Conservation (phyloP, 2,888 invertebrate genomes). For the Stictocephala bisonia region DNA sequence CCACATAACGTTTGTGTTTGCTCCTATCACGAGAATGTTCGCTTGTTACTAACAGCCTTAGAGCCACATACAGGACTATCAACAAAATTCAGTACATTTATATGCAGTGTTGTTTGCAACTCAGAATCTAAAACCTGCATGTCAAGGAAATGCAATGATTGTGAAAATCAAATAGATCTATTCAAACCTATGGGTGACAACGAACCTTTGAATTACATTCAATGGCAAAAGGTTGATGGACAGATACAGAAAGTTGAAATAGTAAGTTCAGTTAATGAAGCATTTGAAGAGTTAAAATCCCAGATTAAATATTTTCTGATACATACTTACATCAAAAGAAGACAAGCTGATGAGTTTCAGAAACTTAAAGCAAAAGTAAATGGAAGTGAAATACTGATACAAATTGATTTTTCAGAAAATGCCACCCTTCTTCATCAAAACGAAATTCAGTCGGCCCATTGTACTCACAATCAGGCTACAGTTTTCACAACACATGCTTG, state of each 20-base stretch:
- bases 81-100: neutral
- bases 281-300: slow-evolving; percentile 2
- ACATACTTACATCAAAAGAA: neutral
- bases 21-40: slow-evolving; percentile 9
- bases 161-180: neutral
- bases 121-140: neutral
- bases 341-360: slow-evolving; percentile 2
- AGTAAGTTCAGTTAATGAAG: neutral
- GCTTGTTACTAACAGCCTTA: neutral
- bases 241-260: slow-evolving; percentile 1
- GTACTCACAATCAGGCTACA: too few species aligned
- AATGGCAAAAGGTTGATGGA: slow-evolving; percentile 11
- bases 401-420: slow-evolving; percentile 31
- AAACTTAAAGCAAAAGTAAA: neutral
- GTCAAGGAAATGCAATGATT: neutral
- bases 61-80: neutral
- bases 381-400: slow-evolving; percentile 10
- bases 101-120: neutral
- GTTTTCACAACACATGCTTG: slow-evolving; percentile 8
- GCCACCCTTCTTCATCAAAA: neutral
- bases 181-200: neutral
- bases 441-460: slow-evolving; percentile 26
- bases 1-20: slow-evolving; percentile 18
- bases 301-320: slow-evolving; percentile 7
- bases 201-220: neutral